phyloP scores from a whole-genome alignment of 1,140 invertebrate genomes.

The Magallana gigas region DNA sequence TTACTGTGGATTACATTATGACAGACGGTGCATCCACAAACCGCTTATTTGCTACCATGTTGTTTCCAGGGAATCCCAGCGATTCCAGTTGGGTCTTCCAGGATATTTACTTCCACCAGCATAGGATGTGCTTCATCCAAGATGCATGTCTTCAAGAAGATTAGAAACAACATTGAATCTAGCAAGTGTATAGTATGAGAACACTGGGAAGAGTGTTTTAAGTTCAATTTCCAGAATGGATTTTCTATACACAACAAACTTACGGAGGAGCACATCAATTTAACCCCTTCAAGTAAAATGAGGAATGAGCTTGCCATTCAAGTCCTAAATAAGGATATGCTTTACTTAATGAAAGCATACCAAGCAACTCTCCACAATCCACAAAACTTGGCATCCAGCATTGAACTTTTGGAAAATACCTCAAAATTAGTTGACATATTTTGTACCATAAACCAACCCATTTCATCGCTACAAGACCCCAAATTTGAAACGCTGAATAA shows the following conservation, averaged over 20 bases:
- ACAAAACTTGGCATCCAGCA: slow-evolving; percentile 19
- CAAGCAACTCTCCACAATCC: slow-evolving; percentile 50
- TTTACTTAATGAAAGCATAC: slow-evolving; percentile 55
- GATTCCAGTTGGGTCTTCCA: slow-evolving; percentile 42
- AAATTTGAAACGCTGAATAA: too few species aligned
- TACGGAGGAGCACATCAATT: slow-evolving; percentile 54
- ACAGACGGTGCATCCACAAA: slow-evolving; percentile 57
- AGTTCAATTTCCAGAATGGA: slow-evolving; percentile 46
- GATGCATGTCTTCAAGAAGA: slow-evolving; percentile 55
- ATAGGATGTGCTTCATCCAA: slow-evolving; percentile 48
- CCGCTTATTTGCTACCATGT: slow-evolving; percentile 48
- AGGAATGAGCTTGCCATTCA: slow-evolving; percentile 53
- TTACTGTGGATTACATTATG: slow-evolving; percentile 58
- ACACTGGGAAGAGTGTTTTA: slow-evolving; percentile 49
- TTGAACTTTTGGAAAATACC: neutral
- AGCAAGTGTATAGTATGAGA: slow-evolving; percentile 51
- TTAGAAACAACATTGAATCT: slow-evolving; percentile 55
- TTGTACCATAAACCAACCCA: too few species aligned
- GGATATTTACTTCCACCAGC: slow-evolving; percentile 41
- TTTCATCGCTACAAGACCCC: too few species aligned
- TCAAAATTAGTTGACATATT: too few species aligned
- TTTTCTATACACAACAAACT: slow-evolving; percentile 48
- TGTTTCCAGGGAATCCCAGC: slow-evolving; percentile 44
- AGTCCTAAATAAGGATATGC: slow-evolving; percentile 52
- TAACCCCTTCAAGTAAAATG: slow-evolving; percentile 57